Evolutionary conservation across 2,888 invertebrate genomes (phyloP).

Genomic region (Chrysotoxum bicinctum): DNA sequence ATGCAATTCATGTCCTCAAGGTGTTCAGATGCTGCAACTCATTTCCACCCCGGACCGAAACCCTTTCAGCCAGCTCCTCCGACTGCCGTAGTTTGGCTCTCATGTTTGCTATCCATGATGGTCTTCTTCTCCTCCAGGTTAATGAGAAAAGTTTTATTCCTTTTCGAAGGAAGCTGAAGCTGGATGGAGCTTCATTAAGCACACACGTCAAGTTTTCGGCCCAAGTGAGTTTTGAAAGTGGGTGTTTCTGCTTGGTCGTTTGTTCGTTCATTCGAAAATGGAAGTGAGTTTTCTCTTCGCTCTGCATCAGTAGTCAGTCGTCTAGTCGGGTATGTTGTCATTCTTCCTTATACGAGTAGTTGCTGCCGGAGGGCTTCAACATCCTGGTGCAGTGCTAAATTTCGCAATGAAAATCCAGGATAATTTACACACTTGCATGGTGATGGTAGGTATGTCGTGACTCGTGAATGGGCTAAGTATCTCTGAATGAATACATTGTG

Average conservation of each 20-base stretch:
- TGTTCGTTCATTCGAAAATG: not conserved
- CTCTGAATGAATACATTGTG: slow-evolving; percentile 53
- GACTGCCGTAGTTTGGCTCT: slow-evolving; percentile 24
- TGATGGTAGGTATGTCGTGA: not conserved
- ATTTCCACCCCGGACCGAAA: not conserved
- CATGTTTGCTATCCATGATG: slow-evolving; percentile 37
- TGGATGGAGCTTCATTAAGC: slow-evolving; percentile 71
- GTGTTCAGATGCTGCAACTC: slow-evolving; percentile 48
- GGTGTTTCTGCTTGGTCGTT: not conserved
- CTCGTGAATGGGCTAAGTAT: slow-evolving; percentile 67
- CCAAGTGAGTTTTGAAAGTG: slow-evolving; percentile 40
- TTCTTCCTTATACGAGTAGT: slow-evolving; percentile 37
- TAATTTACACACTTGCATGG: slow-evolving; percentile 66
- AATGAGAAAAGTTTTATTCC: slow-evolving; percentile 81
- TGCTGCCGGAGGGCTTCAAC: slow-evolving; percentile 16
- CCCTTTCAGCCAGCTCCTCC: not conserved
- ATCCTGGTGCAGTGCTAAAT: slow-evolving; percentile 66
- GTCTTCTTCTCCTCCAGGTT: slow-evolving; percentile 74
- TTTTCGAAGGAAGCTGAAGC: slow-evolving; percentile 74
- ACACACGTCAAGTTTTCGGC: slow-evolving; percentile 61
- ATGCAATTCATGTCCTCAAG: slow-evolving; percentile 67
- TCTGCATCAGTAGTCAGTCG: slow-evolving; percentile 39
- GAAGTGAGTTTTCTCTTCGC: slow-evolving; percentile 17
- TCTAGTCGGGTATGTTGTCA: slow-evolving; percentile 31
- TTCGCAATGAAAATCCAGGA: slow-evolving; percentile 66